Evolutionary conservation across 1,140 invertebrate species (phyloP), one percentile per base, ranked within the genome.

Genomic region (Cotesia typhae): DNA sequence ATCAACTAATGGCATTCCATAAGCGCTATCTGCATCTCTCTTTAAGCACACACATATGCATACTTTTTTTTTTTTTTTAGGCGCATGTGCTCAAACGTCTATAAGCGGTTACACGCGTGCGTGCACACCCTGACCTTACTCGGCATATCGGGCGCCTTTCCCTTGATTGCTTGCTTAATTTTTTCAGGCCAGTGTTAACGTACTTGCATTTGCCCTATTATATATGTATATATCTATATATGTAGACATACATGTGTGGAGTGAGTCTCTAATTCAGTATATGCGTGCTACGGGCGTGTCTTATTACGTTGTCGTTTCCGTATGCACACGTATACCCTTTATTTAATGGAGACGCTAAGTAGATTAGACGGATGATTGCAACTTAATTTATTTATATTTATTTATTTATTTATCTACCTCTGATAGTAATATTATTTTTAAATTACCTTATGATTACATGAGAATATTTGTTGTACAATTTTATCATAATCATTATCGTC

Each of bases 121-220:
- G 75, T 71, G 77, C 80, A 78, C 79, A 81, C 81, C 83, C 84
- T 85, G 82, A 85, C 83, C 83, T 84, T 84, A 82, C 82, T 81
- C 78, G 77, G 77, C 79, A 82, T 84, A 83, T 85, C 80, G 79
- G 81, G 82, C 73, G 37, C 68, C 55, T 64, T 75, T 79, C 77
- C 78, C 80, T 81, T 83, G 82, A 83, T 85, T 85, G 78, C 81
- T 83, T 78, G 41, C 41, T 47, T 47, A 47, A 47, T 47, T 47
- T 77, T 79, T 85, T 84, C 83, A 83, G 80, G 76, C 17, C 76
- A 36, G 75, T 78, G 76, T 75, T 74, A 75, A 78, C 71, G 75
- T 77, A 76, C 77, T 73, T 77, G 74, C 68, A 51, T 72, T 57
- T 12, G n/a, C 14, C 14, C 47, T 52, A 28, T 14, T 47, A 47